phyloP scores from a whole-genome alignment of 2,797 vertebrate species.

The Fistularia commersonii region DNA sequence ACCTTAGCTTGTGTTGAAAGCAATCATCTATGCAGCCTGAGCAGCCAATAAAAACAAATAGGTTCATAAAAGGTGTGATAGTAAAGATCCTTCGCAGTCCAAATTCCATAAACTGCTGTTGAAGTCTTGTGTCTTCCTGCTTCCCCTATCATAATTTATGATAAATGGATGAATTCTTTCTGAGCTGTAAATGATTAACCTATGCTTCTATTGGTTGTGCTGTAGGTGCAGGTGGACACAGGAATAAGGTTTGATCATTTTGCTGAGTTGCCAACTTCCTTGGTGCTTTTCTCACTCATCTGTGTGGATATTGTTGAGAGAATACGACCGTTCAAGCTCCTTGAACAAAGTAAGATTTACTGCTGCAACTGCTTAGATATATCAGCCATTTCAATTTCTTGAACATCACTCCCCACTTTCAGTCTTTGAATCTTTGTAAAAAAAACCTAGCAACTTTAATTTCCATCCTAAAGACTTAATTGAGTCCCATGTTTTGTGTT shows the following conservation, averaged over 20 bases:
- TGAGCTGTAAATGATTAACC: background rate
- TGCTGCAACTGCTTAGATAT: no score
- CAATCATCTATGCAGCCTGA: constrained; percentile 15
- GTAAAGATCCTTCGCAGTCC: constrained; percentile 3
- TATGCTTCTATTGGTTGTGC: constrained; percentile 14
- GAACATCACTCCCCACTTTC: no score
- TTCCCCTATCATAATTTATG: constrained; percentile 12
- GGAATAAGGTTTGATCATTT: constrained; percentile 44
- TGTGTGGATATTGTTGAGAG: constrained; percentile 78
- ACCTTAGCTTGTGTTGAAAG: constrained; percentile 14
- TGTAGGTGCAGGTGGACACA: constrained; percentile 71
- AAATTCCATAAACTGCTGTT: constrained; percentile 18
- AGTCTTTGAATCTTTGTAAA: no score
- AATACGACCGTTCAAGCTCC: constrained; percentile 72
- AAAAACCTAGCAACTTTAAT: no score
- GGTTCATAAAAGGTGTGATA: constrained; percentile 34
- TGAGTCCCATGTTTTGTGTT: no score
- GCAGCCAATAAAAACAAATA: constrained; percentile 26
- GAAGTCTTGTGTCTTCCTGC: constrained; percentile 19
- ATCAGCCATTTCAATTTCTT: no score
- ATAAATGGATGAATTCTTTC: constrained; percentile 9
- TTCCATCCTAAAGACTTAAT: no score
- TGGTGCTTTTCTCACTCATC: constrained; percentile 78
- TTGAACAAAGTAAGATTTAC: constrained; percentile 57
- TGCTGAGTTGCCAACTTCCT: constrained; percentile 75